Percentiles rank a stretch among this genome's conserved stretches.
These are phyloP conservation scores for Champsocephalus gunnari DNA, from an alignment of 2,797 vertebrate species.

Conservation along the genomic window DNA sequence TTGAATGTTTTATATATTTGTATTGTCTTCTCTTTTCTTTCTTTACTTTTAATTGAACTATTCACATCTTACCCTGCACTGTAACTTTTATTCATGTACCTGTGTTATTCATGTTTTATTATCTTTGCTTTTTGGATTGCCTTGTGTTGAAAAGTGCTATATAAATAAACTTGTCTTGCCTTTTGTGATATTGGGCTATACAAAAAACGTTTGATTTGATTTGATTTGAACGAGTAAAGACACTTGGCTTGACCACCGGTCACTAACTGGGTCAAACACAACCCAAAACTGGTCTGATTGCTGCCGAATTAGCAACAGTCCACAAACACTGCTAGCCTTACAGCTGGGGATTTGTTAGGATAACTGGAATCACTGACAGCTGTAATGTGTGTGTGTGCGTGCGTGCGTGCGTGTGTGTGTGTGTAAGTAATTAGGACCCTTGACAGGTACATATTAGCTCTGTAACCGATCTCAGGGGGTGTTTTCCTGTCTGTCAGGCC, in stretches of 20 bases:
- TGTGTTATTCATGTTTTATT: too few relatives aligned
- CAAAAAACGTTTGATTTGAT: too few relatives aligned
- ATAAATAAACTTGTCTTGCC: too few relatives aligned
- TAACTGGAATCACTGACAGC: slow-evolving; percentile 65
- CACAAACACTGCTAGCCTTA: slow-evolving; percentile 34
- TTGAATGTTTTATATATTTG: too few relatives aligned
- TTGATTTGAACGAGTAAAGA: slow-evolving; percentile 27
- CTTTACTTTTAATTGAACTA: too few relatives aligned
- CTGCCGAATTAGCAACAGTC: slow-evolving; percentile 36
- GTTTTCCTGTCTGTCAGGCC: slow-evolving; percentile 79
- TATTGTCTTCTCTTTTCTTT: too few relatives aligned
- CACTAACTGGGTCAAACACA: slow-evolving; percentile 41
- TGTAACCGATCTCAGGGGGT: slow-evolving; percentile 82
- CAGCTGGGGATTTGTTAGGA: slow-evolving; percentile 60
- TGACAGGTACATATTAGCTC: slow-evolving; percentile 82
- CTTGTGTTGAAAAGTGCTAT: too few relatives aligned
- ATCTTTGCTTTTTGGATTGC: too few relatives aligned
- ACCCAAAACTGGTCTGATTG: slow-evolving; percentile 20
- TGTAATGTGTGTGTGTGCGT: slow-evolving; percentile 42
- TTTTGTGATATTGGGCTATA: too few relatives aligned
- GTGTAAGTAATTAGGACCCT: slow-evolving; percentile 62
- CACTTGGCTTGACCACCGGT: slow-evolving; percentile 25
- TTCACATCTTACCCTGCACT: too few relatives aligned
- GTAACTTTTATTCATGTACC: too few relatives aligned
- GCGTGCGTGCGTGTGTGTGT: slow-evolving; percentile 36